These are phyloP conservation scores for Zaprionus tsacasi DNA, from an alignment of 1,140 invertebrate genomes.

Conservation along the genomic window DNA sequence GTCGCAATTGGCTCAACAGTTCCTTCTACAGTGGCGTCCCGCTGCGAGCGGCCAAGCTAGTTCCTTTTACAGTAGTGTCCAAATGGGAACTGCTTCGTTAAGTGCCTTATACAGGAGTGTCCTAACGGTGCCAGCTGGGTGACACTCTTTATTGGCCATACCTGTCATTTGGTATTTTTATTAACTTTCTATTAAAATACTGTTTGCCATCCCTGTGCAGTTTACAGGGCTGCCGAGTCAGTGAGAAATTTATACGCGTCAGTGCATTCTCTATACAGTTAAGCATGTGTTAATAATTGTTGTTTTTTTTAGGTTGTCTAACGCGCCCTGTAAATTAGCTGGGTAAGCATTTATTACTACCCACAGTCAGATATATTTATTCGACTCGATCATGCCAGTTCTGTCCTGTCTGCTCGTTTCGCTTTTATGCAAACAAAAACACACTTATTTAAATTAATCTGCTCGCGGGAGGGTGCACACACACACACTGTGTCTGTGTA, in stretches of 20 bases:
- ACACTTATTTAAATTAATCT: not conserved
- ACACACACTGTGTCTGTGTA: not conserved
- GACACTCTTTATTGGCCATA: not conserved
- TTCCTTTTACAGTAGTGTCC: constrained; percentile 1
- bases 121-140: not conserved
- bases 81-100: not conserved
- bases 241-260: not conserved
- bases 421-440: constrained; percentile 6
- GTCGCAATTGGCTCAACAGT: constrained; percentile 36
- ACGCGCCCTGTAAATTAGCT: not conserved
- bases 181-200: not conserved
- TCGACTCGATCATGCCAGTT: not conserved
- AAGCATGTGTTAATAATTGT: constrained; percentile 1
- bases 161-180: not conserved
- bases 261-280: not conserved
- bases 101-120: not conserved
- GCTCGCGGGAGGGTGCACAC: constrained; percentile 4
- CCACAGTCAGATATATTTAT: not conserved
- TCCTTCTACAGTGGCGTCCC: constrained; percentile 16
- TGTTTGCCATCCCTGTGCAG: not conserved
- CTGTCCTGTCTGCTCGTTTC: not conserved
- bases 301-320: not conserved
- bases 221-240: not conserved
- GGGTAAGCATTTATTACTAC: not conserved
- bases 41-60: not conserved